These are phyloP conservation scores for Brassicogethes aeneus DNA, from an alignment of 2,888 invertebrate genomes.

Conservation along the genomic window DNA sequence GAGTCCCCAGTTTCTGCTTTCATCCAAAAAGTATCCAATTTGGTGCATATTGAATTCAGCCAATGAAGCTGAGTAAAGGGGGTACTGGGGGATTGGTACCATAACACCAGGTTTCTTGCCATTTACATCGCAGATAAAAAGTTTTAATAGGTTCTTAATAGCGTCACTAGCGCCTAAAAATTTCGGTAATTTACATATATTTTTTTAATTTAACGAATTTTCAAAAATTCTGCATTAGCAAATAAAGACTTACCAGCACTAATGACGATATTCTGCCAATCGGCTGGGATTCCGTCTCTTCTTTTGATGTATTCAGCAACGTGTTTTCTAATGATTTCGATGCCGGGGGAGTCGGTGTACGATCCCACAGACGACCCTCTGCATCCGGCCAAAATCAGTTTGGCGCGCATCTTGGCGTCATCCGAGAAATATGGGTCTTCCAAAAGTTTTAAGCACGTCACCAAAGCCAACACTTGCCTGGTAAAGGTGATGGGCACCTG, in stretches of 20 bases:
- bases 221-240: constrained; percentile 1
- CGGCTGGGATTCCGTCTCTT: constrained; percentile 66
- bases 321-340: constrained; percentile 80
- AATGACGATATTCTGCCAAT: constrained; percentile 74
- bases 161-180: constrained; percentile 72
- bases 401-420: constrained; percentile 75
- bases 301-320: constrained; percentile 77
- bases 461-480: constrained; percentile 82
- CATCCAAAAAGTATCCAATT: constrained; percentile 88
- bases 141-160: constrained; percentile 80
- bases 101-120: constrained; percentile 72
- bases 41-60: constrained; percentile 84
- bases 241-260: constrained; percentile 51
- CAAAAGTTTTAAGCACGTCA: constrained; percentile 64
- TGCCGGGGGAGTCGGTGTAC: constrained; percentile 84
- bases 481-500: constrained; percentile 91
- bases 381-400: constrained; percentile 55
- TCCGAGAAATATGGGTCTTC: constrained; percentile 55
- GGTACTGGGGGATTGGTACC: constrained; percentile 98
- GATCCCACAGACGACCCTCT: constrained; percentile 80
- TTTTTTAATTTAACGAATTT: too few relatives aligned
- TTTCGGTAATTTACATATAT: neutral
- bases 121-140: constrained; percentile 50
- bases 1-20: constrained; percentile 79
- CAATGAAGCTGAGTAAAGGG: constrained; percentile 90